Evolutionary conservation across 2,113 vertebrate species (phyloP), one percentile per base, ranked within the genome.

Genomic region (Lepus timidus): DNA sequence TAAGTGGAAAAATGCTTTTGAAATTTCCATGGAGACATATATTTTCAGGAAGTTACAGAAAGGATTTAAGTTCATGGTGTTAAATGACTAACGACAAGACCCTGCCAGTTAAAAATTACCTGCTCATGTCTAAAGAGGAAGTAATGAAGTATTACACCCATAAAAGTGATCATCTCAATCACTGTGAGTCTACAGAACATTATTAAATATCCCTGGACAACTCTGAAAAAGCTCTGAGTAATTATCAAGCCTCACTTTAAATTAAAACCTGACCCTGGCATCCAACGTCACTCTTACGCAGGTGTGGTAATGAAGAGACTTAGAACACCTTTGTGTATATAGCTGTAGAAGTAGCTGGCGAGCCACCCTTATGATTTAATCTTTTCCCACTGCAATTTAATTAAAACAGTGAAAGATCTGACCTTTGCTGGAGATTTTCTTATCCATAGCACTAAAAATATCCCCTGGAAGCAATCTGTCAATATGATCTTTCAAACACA

Each of bases 361-460:
- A 92, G 96, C 96, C 97, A 96, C 95, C 93, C 94, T 97, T 52
- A 84, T 97, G 97, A 98, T 96, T 98, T 96, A 96, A 98, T 98
- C 97, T 96, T 96, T 96, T 98, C 96, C 95, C 55, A 86, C 79
- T 86, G 95, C 95, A 98, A 98, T 98, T 97, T 98, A 98, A 98
- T 98, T 98, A 98, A 97, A 96, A 80, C 97, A 78, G 93, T 95
- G 95, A 98, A 98, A 96, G 97, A 95, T 94, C 94, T 98, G 98
- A 98, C 98, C 98, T 98, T 98, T 98, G 95, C 95, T 95, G 85
- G 95, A 98, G 96, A 98, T 97, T 98, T 97, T 96, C 92, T 97
- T 98, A 97, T 97, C 96, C 94, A 83, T 83, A 62, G 19, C 19
- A 95, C 98, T 98, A 98, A 98, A 98, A 98, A 98, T 98, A 98